A percentile compares a stretch with the other conserved stretches of the same genome.
These are phyloP conservation scores for Noctua janthina DNA, from an alignment of 2,888 invertebrate species.

Conservation along the genomic window DNA sequence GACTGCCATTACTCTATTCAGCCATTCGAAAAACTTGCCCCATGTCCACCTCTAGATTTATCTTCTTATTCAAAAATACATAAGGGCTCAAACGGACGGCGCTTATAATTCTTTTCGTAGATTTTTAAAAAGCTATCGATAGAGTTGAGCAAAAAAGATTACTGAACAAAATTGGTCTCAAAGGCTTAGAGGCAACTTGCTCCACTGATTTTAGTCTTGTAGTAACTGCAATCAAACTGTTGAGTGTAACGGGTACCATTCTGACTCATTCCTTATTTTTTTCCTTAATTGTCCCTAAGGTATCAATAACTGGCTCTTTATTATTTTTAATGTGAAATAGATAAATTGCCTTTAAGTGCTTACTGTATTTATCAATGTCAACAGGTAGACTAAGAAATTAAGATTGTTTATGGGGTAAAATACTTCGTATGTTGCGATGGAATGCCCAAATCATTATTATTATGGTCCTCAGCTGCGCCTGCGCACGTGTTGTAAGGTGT, in stretches of 20 bases:
- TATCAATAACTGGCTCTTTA: neutral
- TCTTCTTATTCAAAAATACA: neutral
- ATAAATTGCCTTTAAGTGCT: neutral
- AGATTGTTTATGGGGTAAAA: neutral
- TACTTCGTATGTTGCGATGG: neutral
- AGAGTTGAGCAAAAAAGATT: neutral
- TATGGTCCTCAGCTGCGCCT: neutral
- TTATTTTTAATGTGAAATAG: neutral
- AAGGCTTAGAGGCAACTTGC: neutral
- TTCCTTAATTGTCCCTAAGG: neutral
- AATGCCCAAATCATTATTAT: neutral
- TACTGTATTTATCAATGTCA: neutral
- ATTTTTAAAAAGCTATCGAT: neutral
- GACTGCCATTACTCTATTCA: neutral
- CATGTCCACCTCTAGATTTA: neutral
- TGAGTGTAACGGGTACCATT: neutral
- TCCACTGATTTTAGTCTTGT: neutral
- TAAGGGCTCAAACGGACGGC: neutral
- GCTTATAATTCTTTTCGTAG: neutral
- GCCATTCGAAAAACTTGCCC: neutral
- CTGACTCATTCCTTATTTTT: neutral
- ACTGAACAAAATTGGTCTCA: neutral
- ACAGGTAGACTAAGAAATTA: neutral
- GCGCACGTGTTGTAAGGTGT: neutral
- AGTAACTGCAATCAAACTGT: neutral